Evolutionary conservation across 2,888 invertebrate species (phyloP).

Genomic region (Morpho helenor): DNA sequence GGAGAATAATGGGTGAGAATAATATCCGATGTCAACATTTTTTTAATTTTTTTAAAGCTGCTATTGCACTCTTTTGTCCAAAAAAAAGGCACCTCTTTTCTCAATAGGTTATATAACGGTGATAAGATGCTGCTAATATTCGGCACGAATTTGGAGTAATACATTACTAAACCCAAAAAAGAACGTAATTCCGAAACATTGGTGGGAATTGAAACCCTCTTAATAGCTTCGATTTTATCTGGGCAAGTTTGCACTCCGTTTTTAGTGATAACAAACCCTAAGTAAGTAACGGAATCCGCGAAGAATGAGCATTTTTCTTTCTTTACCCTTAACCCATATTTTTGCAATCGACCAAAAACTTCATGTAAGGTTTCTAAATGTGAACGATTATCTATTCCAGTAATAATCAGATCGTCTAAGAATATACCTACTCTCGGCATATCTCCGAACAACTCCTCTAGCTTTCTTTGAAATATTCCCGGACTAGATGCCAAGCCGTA

Average conservation of each 20-base stretch:
- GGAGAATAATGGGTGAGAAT: conserved; percentile 10
- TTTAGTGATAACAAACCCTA: conserved; percentile 26
- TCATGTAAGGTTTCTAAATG: conserved; percentile 16
- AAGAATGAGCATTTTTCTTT: conserved; percentile 30
- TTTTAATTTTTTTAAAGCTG: conserved; percentile 2
- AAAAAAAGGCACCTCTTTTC: not conserved
- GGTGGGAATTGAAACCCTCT: conserved; percentile 17
- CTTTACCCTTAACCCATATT: conserved; percentile 23
- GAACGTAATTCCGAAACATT: conserved; percentile 21
- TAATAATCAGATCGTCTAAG: conserved; percentile 24
- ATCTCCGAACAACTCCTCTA: conserved; percentile 19
- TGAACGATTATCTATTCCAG: conserved; percentile 6
- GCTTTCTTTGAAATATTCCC: conserved; percentile 25
- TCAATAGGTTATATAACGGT: conserved; percentile 4
- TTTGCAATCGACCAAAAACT: conserved; percentile 18
- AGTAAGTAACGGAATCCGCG: conserved; percentile 26
- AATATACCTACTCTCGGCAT: conserved; percentile 18
- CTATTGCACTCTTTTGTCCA: conserved; percentile 1
- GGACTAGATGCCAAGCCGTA: conserved; percentile 27
- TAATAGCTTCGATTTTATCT: conserved; percentile 21
- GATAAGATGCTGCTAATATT: conserved; percentile 1
- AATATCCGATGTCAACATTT: not conserved
- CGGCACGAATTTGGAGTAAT: conserved; percentile 5
- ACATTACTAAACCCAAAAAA: conserved; percentile 13
- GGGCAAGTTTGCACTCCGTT: conserved; percentile 21